Percentiles rank a stretch among this genome's conserved stretches.
These are phyloP conservation scores for Lithophane leautieri DNA, from an alignment of 2,888 invertebrate species.

Conservation along the genomic window DNA sequence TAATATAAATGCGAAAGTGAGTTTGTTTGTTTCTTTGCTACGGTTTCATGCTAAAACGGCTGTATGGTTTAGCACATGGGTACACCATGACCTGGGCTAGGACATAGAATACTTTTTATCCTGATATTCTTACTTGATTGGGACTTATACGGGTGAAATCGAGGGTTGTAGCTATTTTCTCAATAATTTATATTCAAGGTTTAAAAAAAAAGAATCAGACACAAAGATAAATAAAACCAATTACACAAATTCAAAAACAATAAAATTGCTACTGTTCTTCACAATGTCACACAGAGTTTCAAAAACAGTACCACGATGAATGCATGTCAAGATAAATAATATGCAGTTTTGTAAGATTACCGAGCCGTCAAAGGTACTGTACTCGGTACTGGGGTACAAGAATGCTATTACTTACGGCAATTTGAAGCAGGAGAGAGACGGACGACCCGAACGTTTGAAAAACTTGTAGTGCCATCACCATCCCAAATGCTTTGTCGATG, in stretches of 20 bases:
- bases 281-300: conserved; percentile 35
- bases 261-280: conserved; percentile 39
- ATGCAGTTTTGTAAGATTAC: conserved; percentile 55
- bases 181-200: not conserved
- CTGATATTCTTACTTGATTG: too few relatives aligned
- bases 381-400: conserved; percentile 58
- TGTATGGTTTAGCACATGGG: too few relatives aligned
- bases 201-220: not conserved
- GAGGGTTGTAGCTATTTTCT: too few relatives aligned
- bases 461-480: conserved; percentile 82
- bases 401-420: conserved; percentile 73
- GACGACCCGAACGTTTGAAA: conserved; percentile 82
- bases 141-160: too few relatives aligned
- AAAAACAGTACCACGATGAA: conserved; percentile 46
- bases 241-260: conserved; percentile 20
- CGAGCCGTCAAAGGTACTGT: conserved; percentile 35
- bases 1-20: too few relatives aligned
- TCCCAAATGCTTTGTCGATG: conserved; percentile 82
- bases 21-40: too few relatives aligned
- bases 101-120: too few relatives aligned
- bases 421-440: conserved; percentile 74
- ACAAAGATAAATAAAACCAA: not conserved
- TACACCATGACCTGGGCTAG: too few relatives aligned
- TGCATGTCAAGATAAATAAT: conserved; percentile 56
- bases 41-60: too few relatives aligned